phyloP scores from a whole-genome alignment of 30 jellyfish, hydroid and myxozoan genomes.

The Hydractinia symbiolongicarpus region DNA sequence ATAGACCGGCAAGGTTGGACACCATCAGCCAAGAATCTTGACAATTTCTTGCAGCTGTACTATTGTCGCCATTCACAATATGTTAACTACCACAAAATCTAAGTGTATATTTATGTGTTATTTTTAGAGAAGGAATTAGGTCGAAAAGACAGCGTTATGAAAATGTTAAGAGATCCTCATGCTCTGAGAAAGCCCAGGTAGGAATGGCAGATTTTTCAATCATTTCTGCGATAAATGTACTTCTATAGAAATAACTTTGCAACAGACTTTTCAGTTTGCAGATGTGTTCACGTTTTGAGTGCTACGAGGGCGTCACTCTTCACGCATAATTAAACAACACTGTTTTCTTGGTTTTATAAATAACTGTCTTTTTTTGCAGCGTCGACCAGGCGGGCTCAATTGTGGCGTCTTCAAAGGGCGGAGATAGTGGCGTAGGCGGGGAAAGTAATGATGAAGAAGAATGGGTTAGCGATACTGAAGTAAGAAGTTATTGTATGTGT shows the following conservation, averaged over 20 bases:
- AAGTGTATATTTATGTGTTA: not conserved
- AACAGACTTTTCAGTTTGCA: too few relatives aligned
- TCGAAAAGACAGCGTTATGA: slow-evolving; percentile 67
- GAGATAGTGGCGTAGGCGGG: slow-evolving; percentile 64
- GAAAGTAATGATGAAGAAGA: slow-evolving; percentile 67
- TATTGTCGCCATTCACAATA: too few relatives aligned
- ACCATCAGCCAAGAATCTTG: too few relatives aligned
- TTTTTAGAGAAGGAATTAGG: slow-evolving; percentile 59
- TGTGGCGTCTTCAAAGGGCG: slow-evolving; percentile 24
- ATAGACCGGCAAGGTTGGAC: too few relatives aligned
- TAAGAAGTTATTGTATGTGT: not conserved
- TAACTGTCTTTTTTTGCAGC: not conserved
- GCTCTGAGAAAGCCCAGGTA: slow-evolving; percentile 34
- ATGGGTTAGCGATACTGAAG: slow-evolving; percentile 84
- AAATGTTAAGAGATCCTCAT: slow-evolving; percentile 55
- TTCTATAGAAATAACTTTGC: too few relatives aligned
- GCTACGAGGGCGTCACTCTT: too few relatives aligned
- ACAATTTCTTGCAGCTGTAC: too few relatives aligned
- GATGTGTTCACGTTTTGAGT: too few relatives aligned
- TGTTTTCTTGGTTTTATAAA: not conserved
- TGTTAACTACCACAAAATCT: too few relatives aligned
- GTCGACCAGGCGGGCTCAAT: not conserved
- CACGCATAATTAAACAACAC: not conserved
- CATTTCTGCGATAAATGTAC: too few relatives aligned
- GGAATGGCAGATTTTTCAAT: not conserved